Conservation (phyloP, 2,888 invertebrate species). For the Xanthorhoe designata region DNA sequence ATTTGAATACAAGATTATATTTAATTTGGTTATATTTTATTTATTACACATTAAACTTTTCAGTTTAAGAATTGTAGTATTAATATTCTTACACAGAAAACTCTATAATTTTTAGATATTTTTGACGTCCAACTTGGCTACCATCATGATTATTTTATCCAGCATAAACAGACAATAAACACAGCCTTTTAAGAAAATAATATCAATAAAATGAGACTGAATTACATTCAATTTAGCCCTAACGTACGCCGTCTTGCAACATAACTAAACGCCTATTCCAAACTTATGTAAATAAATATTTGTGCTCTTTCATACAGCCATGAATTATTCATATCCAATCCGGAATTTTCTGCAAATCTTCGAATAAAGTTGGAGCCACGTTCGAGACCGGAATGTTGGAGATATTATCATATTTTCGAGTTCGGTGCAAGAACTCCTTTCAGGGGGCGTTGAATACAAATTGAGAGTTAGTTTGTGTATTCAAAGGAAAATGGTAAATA, state of each 20-base stretch:
- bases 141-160: not conserved
- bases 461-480: slow-evolving; percentile 36
- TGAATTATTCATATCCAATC: slow-evolving; percentile 37
- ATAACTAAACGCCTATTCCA: slow-evolving; percentile 24
- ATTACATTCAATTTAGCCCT: not conserved
- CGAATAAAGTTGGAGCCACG: slow-evolving; percentile 30
- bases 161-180: not conserved
- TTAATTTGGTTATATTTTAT: too few species aligned
- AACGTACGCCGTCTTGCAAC: slow-evolving; percentile 5
- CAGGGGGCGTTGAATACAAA: slow-evolving; percentile 42
- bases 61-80: too few species aligned
- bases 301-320: slow-evolving; percentile 26
- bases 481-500: slow-evolving; percentile 23
- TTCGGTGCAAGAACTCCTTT: slow-evolving; percentile 31
- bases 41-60: too few species aligned
- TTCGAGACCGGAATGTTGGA: slow-evolving; percentile 23
- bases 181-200: not conserved
- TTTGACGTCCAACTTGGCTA: too few species aligned
- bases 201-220: not conserved
- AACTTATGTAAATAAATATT: slow-evolving; percentile 40
- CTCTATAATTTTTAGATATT: too few species aligned
- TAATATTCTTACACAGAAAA: too few species aligned
- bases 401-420: slow-evolving; percentile 42
- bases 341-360: slow-evolving; percentile 23
- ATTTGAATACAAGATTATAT: too few species aligned